Evolutionary conservation across 2,113 vertebrate genomes (phyloP).

Genomic region (Myiopsitta monachus): DNA sequence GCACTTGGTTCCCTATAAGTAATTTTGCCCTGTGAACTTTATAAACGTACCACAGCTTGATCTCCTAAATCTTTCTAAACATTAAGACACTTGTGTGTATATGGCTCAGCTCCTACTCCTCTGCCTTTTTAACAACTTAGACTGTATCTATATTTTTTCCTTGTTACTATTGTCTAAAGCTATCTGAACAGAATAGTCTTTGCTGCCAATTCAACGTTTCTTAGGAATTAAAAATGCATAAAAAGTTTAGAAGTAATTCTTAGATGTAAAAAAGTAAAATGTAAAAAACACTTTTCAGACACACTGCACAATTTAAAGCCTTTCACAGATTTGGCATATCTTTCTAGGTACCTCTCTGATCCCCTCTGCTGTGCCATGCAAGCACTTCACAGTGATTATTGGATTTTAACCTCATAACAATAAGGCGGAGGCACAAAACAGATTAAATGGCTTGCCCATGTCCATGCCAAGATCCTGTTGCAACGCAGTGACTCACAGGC

Average conservation of each 20-base stretch:
- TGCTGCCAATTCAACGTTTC: background rate
- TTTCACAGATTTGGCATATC: background rate
- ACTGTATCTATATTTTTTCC: background rate
- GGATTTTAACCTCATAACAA: conserved; percentile 27
- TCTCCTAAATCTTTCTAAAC: background rate
- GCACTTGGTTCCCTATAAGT: background rate
- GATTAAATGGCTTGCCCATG: background rate
- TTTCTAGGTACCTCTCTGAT: background rate
- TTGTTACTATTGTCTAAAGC: background rate
- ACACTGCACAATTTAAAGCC: background rate
- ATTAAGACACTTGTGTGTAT: background rate
- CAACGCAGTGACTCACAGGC: conserved; percentile 2
- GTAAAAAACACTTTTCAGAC: background rate
- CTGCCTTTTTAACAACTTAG: background rate
- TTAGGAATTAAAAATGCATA: background rate
- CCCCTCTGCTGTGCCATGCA: background rate
- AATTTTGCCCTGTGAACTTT: background rate
- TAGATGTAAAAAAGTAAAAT: background rate
- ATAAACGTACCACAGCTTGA: background rate
- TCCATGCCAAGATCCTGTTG: conserved; percentile 21
- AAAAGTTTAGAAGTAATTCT: background rate
- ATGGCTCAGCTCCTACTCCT: background rate
- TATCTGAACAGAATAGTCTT: background rate
- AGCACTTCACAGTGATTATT: background rate
- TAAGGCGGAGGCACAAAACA: background rate